A percentile compares a stretch with the other conserved stretches of the same genome.
Evolutionary conservation across 2,113 vertebrate genomes (phyloP).

Genomic region (Poecile atricapillus): DNA sequence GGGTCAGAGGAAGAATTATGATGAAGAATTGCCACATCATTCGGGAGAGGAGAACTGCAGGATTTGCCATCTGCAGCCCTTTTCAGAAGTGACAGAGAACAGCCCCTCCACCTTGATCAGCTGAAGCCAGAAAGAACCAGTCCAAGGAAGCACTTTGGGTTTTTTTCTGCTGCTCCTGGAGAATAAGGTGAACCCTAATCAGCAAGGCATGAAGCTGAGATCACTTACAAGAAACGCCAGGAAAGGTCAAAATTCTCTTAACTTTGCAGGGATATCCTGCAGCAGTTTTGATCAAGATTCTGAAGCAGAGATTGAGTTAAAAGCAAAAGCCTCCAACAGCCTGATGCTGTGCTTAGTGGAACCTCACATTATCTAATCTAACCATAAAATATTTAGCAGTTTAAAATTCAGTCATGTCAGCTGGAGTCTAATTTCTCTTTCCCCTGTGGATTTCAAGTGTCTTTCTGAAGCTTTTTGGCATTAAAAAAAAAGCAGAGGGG

Average conservation of each 20-base stretch:
- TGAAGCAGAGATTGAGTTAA: background rate
- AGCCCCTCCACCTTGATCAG: background rate
- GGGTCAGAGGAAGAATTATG: background rate
- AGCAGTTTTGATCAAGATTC: background rate
- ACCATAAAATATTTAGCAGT: background rate
- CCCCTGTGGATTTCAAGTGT: slow-evolving; percentile 8
- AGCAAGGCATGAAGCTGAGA: background rate
- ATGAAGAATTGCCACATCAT: background rate
- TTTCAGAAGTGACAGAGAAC: background rate
- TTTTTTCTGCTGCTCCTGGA: background rate
- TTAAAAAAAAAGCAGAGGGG: background rate
- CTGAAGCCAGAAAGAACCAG: background rate
- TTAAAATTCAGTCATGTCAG: slow-evolving; percentile 38
- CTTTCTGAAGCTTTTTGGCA: slow-evolving; percentile 1
- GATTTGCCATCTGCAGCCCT: background rate
- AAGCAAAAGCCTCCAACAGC: background rate
- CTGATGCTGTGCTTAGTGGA: background rate
- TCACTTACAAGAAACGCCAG: background rate
- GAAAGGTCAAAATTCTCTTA: background rate
- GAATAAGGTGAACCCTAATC: background rate
- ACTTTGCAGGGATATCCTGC: background rate
- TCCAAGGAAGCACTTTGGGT: background rate
- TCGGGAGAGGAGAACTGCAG: background rate
- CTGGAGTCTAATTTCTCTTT: slow-evolving; percentile 23
- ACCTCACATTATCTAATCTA: background rate